phyloP scores from a whole-genome alignment of 37 sponge, comb jelly and placozoan species.

The Beroe forskalii region DNA sequence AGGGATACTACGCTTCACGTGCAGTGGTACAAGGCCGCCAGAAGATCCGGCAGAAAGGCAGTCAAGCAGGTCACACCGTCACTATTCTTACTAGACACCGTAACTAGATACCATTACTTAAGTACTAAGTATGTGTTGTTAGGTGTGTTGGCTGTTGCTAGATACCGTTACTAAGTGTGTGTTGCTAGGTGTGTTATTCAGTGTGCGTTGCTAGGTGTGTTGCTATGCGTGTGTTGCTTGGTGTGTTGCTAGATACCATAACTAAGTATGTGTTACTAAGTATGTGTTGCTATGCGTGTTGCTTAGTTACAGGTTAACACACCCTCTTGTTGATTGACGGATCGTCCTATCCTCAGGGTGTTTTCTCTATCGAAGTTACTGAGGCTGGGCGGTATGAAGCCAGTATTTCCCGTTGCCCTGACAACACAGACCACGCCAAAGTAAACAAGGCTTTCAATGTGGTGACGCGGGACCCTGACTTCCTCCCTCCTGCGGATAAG shows the following conservation, averaged over 20 bases:
- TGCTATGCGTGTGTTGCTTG: not conserved
- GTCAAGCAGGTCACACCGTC: not conserved
- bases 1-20: not conserved
- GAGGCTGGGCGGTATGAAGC: constrained; percentile 9
- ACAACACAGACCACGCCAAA: not conserved
- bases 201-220: not conserved
- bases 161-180: too few relatives aligned
- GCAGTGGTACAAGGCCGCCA: not conserved
- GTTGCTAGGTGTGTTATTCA: not conserved
- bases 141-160: too few relatives aligned
- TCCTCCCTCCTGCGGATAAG: not conserved
- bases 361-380: not conserved
- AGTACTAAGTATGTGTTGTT: too few relatives aligned
- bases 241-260: not conserved
- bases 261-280: too few relatives aligned
- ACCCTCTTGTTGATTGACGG: not conserved
- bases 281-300: not conserved
- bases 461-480: not conserved
- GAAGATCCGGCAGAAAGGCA: not conserved
- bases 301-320: not conserved
- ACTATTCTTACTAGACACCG: too few relatives aligned
- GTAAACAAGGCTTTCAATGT: not conserved
- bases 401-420: not conserved
- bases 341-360: too few relatives aligned
- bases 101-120: too few relatives aligned